Evolutionary conservation across 1,140 invertebrate species (phyloP).

Genomic region (Cherax destructor): DNA sequence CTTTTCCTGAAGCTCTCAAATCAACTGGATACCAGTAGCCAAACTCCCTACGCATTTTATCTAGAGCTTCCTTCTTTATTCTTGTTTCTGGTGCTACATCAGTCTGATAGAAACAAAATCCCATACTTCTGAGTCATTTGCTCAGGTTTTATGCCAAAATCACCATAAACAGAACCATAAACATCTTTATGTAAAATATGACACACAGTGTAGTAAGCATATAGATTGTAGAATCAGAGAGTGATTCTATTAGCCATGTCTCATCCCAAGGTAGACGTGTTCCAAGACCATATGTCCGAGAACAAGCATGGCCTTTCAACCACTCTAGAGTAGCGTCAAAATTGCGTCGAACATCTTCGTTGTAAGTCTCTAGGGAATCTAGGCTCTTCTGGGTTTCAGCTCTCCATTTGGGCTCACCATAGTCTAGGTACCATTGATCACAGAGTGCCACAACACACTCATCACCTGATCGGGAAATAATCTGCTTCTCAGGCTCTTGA

Average conservation of each 20-base stretch:
- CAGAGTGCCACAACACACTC: slow-evolving; percentile 99
- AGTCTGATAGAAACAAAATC: slow-evolving; percentile 95
- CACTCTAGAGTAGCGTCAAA: slow-evolving; percentile 94
- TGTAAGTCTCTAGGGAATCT: slow-evolving; percentile 89
- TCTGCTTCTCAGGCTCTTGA: slow-evolving; percentile 97
- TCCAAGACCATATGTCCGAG: slow-evolving; percentile 96
- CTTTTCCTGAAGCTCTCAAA: slow-evolving; percentile 95
- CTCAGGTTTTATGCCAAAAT: slow-evolving; percentile 80
- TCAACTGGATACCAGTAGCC: slow-evolving; percentile 98
- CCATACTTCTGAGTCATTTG: slow-evolving; percentile 97
- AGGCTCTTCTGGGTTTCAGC: slow-evolving; percentile 83
- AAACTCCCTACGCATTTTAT: slow-evolving; percentile 91
- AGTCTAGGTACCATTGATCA: slow-evolving; percentile 99
- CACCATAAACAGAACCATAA: slow-evolving; percentile 81
- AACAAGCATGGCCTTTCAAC: slow-evolving; percentile 99
- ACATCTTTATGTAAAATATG: slow-evolving; percentile 95
- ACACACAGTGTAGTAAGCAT: slow-evolving; percentile 98
- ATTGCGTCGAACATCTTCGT: slow-evolving; percentile 95
- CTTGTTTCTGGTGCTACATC: slow-evolving; percentile 82
- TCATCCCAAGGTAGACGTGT: slow-evolving; percentile 98
- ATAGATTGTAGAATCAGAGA: slow-evolving; percentile 99
- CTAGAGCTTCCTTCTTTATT: slow-evolving; percentile 85
- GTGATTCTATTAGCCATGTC: slow-evolving; percentile 97
- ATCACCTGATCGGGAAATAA: slow-evolving; percentile 97
- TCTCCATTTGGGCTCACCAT: slow-evolving; percentile 94